Base-by-base conservation (phyloP, 2,888 invertebrate genomes). In the Mechanitis mazaeus region DNA sequence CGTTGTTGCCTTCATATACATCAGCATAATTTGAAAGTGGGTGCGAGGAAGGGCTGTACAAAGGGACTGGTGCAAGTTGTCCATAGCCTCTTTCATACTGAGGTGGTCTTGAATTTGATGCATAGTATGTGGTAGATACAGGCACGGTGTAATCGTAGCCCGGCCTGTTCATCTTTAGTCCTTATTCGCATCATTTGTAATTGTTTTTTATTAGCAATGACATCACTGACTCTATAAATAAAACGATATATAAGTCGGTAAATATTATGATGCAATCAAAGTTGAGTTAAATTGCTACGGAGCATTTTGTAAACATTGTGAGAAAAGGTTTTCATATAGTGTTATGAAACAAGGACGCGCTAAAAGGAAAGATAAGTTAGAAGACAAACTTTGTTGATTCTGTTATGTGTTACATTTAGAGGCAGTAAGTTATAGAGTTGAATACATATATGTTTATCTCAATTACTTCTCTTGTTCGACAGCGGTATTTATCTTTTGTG, bases 161-260 rank as follows among this genome's bases (percentile, higher is more conserved):
- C 84, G 87, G 81, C 85, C 90, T 85, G 89, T 87, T 89, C 90
- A 90, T 90, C 83, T 89, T 90, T 81, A 84, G 79, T 75, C 80
- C 76, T 80, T 76, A 81, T 79, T 81, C 79, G 85, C 83, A 82
- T 85, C 89, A 89, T 90, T 87, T 83, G 86, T 82, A 78, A 80
- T 81, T 82, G 82, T 78, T 80, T 83, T 77, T 79, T 55, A 45
- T 67, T 58, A 59, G 60, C 55, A 64, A 61, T 61, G 56, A 64
- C 65, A 65, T 66, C 53, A 67, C 60, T 60, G 42, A 46, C 60
- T 62, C 60, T 63, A 59, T 53, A 59, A 60, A 31, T 42, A 47
- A 59, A 42, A 58, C 45, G 35, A 33, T 56, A 47, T 61, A 64
- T 31, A 60, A 28, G n/a, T 50, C 12, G 28, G 53, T 58, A 60